A percentile compares a stretch with the other conserved stretches of the same genome.
phyloP scores from a whole-genome alignment of 2,797 vertebrate genomes.

The Clarias pachynema region DNA sequence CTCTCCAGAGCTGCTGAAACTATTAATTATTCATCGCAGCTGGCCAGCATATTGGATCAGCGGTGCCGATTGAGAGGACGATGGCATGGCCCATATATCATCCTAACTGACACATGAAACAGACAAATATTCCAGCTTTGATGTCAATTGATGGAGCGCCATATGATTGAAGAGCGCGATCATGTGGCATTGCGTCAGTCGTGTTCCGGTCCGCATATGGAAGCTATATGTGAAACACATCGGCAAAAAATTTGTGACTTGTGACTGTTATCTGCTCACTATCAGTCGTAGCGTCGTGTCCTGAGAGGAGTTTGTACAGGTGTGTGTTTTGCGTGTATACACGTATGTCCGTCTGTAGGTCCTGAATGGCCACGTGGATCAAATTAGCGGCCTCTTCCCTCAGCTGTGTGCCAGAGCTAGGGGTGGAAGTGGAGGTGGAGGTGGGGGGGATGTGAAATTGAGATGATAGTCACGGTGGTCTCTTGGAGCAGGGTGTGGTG shows the following conservation, averaged over 20 bases:
- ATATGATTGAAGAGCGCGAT: slow-evolving; percentile 20
- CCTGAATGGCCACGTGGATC: slow-evolving; percentile 55
- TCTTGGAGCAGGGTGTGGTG: slow-evolving; percentile 58
- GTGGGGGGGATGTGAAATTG: slow-evolving; percentile 65
- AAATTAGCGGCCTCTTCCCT: slow-evolving; percentile 63
- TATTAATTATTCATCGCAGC: slow-evolving; percentile 20
- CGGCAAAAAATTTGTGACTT: not conserved
- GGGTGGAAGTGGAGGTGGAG: not conserved
- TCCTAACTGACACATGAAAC: slow-evolving; percentile 14
- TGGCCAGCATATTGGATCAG: slow-evolving; percentile 9
- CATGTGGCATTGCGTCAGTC: slow-evolving; percentile 11
- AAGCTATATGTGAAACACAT: slow-evolving; percentile 17
- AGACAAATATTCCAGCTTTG: slow-evolving; percentile 27
- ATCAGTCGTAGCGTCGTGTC: not conserved
- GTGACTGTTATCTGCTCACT: not conserved
- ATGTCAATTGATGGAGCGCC: slow-evolving; percentile 7
- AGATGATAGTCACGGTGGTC: slow-evolving; percentile 60
- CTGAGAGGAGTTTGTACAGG: slow-evolving; percentile 12
- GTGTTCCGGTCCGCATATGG: slow-evolving; percentile 24
- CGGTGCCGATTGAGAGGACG: not conserved
- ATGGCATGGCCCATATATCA: slow-evolving; percentile 26
- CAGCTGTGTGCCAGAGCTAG: slow-evolving; percentile 54
- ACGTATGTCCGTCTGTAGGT: not conserved
- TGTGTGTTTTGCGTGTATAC: slow-evolving; percentile 6
- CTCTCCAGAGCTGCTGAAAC: slow-evolving; percentile 2